A percentile compares a stretch with the other conserved stretches of the same genome.
These are phyloP conservation scores for Oceanodroma tethys DNA, from an alignment of 2,113 vertebrate species.

Conservation along the genomic window DNA sequence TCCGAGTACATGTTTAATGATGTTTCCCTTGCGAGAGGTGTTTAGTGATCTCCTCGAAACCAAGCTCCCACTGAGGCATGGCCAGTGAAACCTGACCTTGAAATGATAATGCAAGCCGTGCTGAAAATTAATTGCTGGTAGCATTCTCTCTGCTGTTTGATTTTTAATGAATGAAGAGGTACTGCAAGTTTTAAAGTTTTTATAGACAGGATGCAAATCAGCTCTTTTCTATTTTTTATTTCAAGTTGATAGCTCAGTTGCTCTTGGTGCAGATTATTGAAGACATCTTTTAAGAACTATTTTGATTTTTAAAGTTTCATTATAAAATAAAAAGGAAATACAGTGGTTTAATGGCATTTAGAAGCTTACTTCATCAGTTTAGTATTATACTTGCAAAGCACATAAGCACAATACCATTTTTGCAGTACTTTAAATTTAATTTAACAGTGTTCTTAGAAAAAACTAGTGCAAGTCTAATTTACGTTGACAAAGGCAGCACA, in stretches of 20 bases:
- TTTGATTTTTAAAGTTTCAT: neutral
- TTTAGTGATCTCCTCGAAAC: slow-evolving; percentile 2
- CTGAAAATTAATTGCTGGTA: neutral
- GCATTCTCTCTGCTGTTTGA: slow-evolving; percentile 5
- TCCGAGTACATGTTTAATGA: neutral
- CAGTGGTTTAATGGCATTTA: neutral
- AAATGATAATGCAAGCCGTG: neutral
- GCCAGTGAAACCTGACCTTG: slow-evolving; percentile 44
- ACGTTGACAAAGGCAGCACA: slow-evolving; percentile 42
- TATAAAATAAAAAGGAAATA: neutral
- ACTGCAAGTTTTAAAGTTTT: neutral
- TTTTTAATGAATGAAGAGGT: slow-evolving; percentile 14
- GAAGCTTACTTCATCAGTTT: slow-evolving; percentile 3
- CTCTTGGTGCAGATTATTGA: neutral
- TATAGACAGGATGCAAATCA: neutral
- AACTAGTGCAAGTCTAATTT: slow-evolving; percentile 28
- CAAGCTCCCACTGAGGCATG: slow-evolving; percentile 19
- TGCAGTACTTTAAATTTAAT: slow-evolving; percentile 26
- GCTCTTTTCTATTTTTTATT: neutral
- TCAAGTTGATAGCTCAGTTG: neutral
- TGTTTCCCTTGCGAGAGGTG: neutral
- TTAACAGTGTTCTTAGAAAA: slow-evolving; percentile 7
- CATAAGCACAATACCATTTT: neutral
- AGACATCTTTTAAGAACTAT: neutral
- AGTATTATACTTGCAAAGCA: neutral